Evolutionary conservation across 2,113 vertebrate genomes (phyloP), one percentile per base, ranked within the genome.

Genomic region (Microcebus tavaratra): DNA sequence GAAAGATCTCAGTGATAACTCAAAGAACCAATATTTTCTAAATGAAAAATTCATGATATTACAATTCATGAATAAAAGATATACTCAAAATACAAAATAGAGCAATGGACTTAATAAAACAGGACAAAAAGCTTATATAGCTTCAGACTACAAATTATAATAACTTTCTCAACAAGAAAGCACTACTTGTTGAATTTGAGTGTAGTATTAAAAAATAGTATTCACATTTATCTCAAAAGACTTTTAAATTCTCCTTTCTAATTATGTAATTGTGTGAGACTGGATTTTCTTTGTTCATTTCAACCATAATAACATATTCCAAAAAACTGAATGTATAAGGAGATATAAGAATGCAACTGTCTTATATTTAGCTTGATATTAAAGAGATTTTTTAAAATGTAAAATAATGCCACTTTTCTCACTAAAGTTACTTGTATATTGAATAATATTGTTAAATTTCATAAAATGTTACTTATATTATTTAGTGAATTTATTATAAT

Each of bases 11-110:
- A 89, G 8, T 53, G 65, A 65, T 75, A 92, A 78, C 18, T 78
- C 39, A 79, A 91, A 61, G 55, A 94, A 50, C 6, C 12, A 94
- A 36, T 72, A 82, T 87, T 94, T 94, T 96, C 25, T 82, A 61
- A 82, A 86, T 73, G 23, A 92, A 92, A 94, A 96, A 68, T 81
- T 34, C 8, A 65, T 83, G 36, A 20, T 83, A 25, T 82, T 79
- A 36, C 31, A 67, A 42, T 73, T 36, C 18, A n/a, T 45, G 18
- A 31, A 36, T 18, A 42, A 81, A 79, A 86, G 39, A 70, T 29
- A 10, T 63, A 45, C 8, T 70, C 7, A 31, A 86, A 80, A 59
- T 17, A 36, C 31, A 82, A 90, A 92, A 45, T 59, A 31, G 13
- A 59, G 14, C 6, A 75, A 14, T 57, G 0, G 21, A 27, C 3